Conservation (phyloP, 1,140 invertebrate genomes). For the Procambarus virginalis region DNA sequence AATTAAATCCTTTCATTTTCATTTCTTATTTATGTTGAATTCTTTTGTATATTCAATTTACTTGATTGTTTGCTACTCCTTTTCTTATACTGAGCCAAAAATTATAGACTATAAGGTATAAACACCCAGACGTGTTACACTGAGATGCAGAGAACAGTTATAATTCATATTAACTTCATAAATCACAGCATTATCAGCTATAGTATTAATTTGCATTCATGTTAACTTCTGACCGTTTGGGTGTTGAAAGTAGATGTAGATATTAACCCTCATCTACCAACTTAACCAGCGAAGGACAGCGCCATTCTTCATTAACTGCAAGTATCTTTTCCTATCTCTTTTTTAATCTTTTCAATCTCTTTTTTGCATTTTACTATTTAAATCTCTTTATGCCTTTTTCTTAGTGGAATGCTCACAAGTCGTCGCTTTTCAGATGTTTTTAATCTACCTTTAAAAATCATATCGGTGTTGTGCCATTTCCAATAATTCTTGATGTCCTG, state of each 20-base stretch:
- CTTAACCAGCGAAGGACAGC: constrained; percentile 17
- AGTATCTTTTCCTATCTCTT: constrained; percentile 45
- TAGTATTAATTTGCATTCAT: constrained; percentile 3
- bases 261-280: constrained; percentile 55
- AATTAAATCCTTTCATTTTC: background rate
- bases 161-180: background rate
- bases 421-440: constrained; percentile 56
- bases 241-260: constrained; percentile 56
- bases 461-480: constrained; percentile 59
- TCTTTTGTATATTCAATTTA: constrained; percentile 1
- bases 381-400: constrained; percentile 54
- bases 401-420: constrained; percentile 58
- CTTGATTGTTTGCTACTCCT: background rate
- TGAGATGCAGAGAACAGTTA: background rate
- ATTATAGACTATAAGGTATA: constrained; percentile 50
- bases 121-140: constrained; percentile 58
- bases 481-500: constrained; percentile 56
- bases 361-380: constrained; percentile 49
- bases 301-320: constrained; percentile 33
- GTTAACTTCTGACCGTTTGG: constrained; percentile 46
- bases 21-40: background rate
- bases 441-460: constrained; percentile 27
- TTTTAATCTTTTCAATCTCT: constrained; percentile 46
- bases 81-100: constrained; percentile 59
- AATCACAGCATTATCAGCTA: background rate